Conservation (phyloP, 2,888 invertebrate species). For the Dasypogon diadema region DNA sequence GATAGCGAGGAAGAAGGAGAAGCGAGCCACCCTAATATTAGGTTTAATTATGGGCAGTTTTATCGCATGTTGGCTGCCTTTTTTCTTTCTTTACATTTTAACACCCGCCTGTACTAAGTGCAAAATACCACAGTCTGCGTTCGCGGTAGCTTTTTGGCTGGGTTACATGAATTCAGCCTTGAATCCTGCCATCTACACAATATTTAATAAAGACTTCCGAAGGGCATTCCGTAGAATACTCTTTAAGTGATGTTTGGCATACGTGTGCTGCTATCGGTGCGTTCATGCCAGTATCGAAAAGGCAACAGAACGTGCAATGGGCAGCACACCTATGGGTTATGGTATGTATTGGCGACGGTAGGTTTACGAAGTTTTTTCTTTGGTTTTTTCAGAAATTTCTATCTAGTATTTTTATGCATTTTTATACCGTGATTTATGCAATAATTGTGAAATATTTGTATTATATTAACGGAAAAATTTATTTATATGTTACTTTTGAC, state of each 20-base stretch:
- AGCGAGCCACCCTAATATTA: conserved; percentile 94
- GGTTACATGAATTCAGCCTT: conserved; percentile 97
- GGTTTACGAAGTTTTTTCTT: conserved; percentile 3
- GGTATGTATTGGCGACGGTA: conserved; percentile 63
- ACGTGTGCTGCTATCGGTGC: conserved; percentile 85
- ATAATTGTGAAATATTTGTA: conserved; percentile 1
- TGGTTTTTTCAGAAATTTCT: conserved; percentile 17
- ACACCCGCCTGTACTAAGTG: conserved; percentile 83
- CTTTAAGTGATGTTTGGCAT: conserved; percentile 93
- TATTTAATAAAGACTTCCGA: conserved; percentile 97
- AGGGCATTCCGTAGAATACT: conserved; percentile 95
- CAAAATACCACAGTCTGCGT: conserved; percentile 84
- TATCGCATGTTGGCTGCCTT: conserved; percentile 98
- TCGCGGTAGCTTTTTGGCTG: conserved; percentile 95
- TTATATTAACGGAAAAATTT: not conserved
- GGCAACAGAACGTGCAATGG: conserved; percentile 69
- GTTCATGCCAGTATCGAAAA: conserved; percentile 71
- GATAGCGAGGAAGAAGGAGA: conserved; percentile 94
- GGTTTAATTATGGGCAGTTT: conserved; percentile 99
- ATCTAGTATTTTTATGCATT: conserved; percentile 35
- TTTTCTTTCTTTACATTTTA: conserved; percentile 93
- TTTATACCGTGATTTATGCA: conserved; percentile 24
- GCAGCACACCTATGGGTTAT: conserved; percentile 69
- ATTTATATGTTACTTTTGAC: not conserved
- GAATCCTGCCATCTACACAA: conserved; percentile 96